A percentile compares a stretch with the other conserved stretches of the same genome.
These are phyloP conservation scores for Triops longicaudatus DNA, from an alignment of 1,140 invertebrate species.

Conservation along the genomic window DNA sequence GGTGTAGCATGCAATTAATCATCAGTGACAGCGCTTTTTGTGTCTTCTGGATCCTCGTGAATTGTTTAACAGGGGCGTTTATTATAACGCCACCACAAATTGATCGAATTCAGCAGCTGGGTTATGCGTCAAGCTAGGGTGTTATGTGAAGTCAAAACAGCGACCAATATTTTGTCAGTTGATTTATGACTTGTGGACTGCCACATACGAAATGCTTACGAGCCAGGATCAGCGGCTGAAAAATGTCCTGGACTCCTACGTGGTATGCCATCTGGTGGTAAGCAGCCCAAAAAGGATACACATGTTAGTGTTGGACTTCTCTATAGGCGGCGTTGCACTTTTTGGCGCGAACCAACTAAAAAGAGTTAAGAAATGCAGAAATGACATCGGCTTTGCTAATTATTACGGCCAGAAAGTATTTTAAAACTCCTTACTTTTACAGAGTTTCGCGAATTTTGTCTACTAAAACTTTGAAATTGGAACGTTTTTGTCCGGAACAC, in stretches of 20 bases:
- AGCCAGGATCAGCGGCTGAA: neutral
- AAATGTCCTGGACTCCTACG: neutral
- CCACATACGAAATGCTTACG: neutral
- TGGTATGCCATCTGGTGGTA: neutral
- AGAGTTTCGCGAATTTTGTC: no score
- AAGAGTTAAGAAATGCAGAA: no score
- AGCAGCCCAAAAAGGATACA: no score
- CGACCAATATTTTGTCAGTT: neutral
- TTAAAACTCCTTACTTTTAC: no score
- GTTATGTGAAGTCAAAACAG: neutral
- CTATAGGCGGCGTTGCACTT: no score
- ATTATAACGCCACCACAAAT: neutral
- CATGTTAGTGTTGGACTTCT: no score
- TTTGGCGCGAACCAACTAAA: no score
- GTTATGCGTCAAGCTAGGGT: neutral
- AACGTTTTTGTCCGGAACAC: no score
- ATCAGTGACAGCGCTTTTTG: neutral
- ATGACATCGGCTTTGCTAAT: no score
- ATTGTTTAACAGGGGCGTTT: slow-evolving; percentile 11
- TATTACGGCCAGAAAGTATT: no score
- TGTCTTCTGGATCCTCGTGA: neutral
- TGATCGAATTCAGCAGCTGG: neutral
- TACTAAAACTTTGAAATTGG: no score
- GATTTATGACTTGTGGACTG: neutral
- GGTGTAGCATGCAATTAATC: neutral